Evolutionary conservation across 2,888 invertebrate species (phyloP).

Genomic region (Smittia sp.): DNA sequence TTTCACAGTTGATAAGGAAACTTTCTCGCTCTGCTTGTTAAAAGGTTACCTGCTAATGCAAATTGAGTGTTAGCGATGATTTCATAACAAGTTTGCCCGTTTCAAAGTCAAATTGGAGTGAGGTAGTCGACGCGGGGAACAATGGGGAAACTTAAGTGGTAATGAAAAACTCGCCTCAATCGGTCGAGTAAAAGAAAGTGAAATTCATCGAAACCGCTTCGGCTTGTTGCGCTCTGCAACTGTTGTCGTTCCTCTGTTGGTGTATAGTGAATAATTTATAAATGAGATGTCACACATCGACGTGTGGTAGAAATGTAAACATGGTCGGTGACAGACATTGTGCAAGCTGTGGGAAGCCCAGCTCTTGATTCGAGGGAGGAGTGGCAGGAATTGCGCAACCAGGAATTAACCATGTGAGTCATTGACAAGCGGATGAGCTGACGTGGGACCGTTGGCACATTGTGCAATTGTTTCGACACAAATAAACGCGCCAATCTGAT

Average conservation of each 20-base stretch:
- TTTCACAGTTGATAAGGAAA: background rate
- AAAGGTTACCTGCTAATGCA: background rate
- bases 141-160: conserved; percentile 29
- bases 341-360: background rate
- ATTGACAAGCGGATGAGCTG: too few species aligned
- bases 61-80: background rate
- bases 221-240: background rate
- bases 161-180: conserved; percentile 31
- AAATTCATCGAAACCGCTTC: conserved; percentile 1
- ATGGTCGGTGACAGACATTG: background rate
- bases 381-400: background rate
- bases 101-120: conserved; percentile 23
- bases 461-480: too few species aligned
- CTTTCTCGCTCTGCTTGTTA: conserved; percentile 24
- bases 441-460: too few species aligned
- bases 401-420: background rate
- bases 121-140: background rate
- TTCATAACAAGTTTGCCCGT: conserved; percentile 21
- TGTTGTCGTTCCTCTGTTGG: background rate
- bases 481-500: background rate
- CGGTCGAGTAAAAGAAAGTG: conserved; percentile 32
- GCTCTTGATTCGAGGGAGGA: background rate
- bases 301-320: background rate
- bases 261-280: background rate
- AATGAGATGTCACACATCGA: background rate